A percentile compares a stretch with the other conserved stretches of the same genome.
Evolutionary conservation across 2,888 invertebrate genomes (phyloP).

Genomic region (Lacanobia oleracea): DNA sequence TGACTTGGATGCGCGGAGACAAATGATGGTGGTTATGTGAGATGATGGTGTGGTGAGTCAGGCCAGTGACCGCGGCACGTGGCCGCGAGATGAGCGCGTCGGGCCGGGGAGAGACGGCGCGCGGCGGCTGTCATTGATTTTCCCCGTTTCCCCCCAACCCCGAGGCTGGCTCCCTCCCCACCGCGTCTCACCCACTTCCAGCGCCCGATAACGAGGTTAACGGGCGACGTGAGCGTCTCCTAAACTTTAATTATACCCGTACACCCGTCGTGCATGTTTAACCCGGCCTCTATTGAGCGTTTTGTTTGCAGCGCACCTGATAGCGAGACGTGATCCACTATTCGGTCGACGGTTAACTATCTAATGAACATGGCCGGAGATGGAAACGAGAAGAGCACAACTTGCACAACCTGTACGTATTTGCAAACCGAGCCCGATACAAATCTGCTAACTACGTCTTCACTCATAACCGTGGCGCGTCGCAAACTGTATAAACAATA

Average conservation of each 20-base stretch:
- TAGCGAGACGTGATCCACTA: conserved; percentile 84
- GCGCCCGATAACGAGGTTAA: conserved; percentile 91
- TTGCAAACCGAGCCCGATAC: conserved; percentile 71
- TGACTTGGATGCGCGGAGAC: conserved; percentile 55
- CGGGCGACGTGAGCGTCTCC: conserved; percentile 91
- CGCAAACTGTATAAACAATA: conserved; percentile 69
- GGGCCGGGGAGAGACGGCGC: conserved; percentile 89
- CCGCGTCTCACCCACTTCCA: conserved; percentile 91
- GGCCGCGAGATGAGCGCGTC: conserved; percentile 89
- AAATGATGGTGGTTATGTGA: conserved; percentile 68
- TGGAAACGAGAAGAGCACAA: conserved; percentile 75
- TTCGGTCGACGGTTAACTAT: conserved; percentile 81
- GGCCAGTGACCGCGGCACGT: conserved; percentile 90
- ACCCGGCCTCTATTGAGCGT: conserved; percentile 88
- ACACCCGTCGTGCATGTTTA: conserved; percentile 90
- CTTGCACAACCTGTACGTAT: conserved; percentile 70
- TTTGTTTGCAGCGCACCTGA: conserved; percentile 89
- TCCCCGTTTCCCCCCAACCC: conserved; percentile 85
- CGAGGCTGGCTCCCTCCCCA: conserved; percentile 83
- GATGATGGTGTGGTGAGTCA: conserved; percentile 78
- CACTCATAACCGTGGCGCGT: conserved; percentile 70
- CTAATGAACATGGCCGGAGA: conserved; percentile 82
- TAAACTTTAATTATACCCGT: conserved; percentile 91
- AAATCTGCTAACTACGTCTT: conserved; percentile 78
- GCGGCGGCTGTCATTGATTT: conserved; percentile 91